Conservation (phyloP, 2,113 vertebrate species). For the Ranitomeya imitator region DNA sequence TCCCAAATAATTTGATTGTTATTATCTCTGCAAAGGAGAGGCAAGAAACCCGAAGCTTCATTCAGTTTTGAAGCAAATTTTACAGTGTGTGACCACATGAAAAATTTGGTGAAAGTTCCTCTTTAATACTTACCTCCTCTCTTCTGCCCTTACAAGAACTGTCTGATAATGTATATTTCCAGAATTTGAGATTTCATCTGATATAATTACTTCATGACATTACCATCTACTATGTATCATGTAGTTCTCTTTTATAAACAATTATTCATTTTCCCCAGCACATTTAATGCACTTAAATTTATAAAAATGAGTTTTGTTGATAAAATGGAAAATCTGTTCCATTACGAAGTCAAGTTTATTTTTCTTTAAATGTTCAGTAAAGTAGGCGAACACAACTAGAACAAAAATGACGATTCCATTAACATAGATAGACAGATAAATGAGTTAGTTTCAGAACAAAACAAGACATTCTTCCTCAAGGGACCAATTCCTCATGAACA, state of each 20-base stretch:
- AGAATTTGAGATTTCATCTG: neutral
- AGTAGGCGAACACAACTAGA: neutral
- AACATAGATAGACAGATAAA: neutral
- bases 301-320: neutral
- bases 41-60: too few relatives aligned
- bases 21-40: too few relatives aligned
- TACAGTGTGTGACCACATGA: too few relatives aligned
- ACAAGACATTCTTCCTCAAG: neutral
- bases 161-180: neutral
- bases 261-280: neutral
- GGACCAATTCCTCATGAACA: neutral
- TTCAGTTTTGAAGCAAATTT: too few relatives aligned
- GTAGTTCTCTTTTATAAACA: constrained; percentile 7
- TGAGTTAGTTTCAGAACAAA: neutral
- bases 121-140: neutral
- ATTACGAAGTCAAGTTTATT: neutral
- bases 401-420: neutral
- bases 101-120: too few relatives aligned
- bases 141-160: neutral
- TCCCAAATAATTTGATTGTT: too few relatives aligned
- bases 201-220: neutral
- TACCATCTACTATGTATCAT: neutral
- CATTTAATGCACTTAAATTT: neutral
- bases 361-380: neutral
- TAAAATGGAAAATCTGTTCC: constrained; percentile 1